These are phyloP conservation scores for Syngnathoides biaculeatus DNA, from an alignment of 2,113 vertebrate genomes.

Conservation along the genomic window DNA sequence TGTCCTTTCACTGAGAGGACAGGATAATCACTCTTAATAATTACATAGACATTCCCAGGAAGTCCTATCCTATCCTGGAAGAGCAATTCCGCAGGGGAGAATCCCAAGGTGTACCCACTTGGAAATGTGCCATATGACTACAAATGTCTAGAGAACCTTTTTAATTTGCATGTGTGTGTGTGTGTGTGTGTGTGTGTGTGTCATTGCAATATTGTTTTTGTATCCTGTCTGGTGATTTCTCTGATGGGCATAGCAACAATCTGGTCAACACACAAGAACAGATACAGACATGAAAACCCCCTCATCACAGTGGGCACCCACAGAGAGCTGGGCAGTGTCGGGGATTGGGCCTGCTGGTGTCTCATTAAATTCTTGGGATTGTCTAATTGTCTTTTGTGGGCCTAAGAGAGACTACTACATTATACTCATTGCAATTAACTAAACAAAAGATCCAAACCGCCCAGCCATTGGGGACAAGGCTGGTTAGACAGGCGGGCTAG, in stretches of 20 bases:
- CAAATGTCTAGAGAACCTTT: conserved; percentile 37
- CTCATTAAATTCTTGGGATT: conserved; percentile 99
- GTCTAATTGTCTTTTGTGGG: conserved; percentile 98
- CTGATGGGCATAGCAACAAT: conserved; percentile 63
- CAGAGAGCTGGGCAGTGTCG: conserved; percentile 59
- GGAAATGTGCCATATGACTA: conserved; percentile 43
- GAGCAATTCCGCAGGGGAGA: conserved; percentile 39
- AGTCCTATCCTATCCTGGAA: conserved; percentile 47
- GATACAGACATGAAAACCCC: conserved; percentile 48
- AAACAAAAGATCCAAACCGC: conserved; percentile 99
- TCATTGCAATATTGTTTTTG: conserved; percentile 20
- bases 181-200: background rate
- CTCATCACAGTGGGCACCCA: conserved; percentile 58
- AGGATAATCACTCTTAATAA: conserved; percentile 74
- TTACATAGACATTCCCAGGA: conserved; percentile 69
- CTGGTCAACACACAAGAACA: conserved; percentile 68
- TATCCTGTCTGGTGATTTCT: conserved; percentile 49
- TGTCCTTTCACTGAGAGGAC: conserved; percentile 60
- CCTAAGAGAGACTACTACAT: conserved; percentile 99
- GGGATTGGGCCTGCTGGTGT: conserved; percentile 91
- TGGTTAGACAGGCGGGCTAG: conserved; percentile 61
- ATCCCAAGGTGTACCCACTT: conserved; percentile 38
- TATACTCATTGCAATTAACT: conserved; percentile 99
- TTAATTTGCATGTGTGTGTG: conserved; percentile 5
- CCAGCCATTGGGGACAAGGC: conserved; percentile 83